Base-by-base conservation (phyloP, 2,888 invertebrate species). In the Dermolepida albohirtum region DNA sequence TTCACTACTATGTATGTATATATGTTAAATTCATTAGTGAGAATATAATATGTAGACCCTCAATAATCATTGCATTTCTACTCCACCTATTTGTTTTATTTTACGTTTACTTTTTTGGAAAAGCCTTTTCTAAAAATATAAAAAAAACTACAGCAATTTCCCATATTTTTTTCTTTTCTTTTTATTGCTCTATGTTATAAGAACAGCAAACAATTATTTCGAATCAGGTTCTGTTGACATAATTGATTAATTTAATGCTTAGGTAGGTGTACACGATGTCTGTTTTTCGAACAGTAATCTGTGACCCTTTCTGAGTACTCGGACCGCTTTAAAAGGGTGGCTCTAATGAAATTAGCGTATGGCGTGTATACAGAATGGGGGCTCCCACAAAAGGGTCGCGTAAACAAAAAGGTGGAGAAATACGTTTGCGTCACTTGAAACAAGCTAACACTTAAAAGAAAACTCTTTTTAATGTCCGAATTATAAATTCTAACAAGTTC, bases 241-340 rank as follows among this genome's bases (percentile, higher is more conserved):
- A 47, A 62, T 62, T 62, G 59, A 49, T 62, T 62, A 62, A 62
- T 34, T 62, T 14, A 62, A 62, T 62, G 47, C 59, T 39, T 62
- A 62, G 39, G 29, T 62, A 62, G 39, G 59, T 34, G 54, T 29
- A 17, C 40, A 40, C n/a, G 54, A 40, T 10, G 47, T 6, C 17
- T 47, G 10, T 34, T 47, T 62, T 62, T 62, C 34, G 34, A 47
- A n/a, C 14, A 14, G 14, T 39, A 62, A 40, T 39, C 54, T 54
- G 11, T 17, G 16, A 62, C 59, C 59, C 34, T 34, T 16, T 22
- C 59, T 44, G 34, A 54, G 17, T n/a, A 40, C 40, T 40, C 12
- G 54, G 34, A n/a, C 34, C 11, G 14, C 22, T 49, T 47, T 62
- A 47, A 62, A 62, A 62, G 59, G 59, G 59, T 14, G 34, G 17